A percentile compares a stretch with the other conserved stretches of the same genome.
phyloP scores from a whole-genome alignment of 2,888 invertebrate genomes.

The Unio delphinus region DNA sequence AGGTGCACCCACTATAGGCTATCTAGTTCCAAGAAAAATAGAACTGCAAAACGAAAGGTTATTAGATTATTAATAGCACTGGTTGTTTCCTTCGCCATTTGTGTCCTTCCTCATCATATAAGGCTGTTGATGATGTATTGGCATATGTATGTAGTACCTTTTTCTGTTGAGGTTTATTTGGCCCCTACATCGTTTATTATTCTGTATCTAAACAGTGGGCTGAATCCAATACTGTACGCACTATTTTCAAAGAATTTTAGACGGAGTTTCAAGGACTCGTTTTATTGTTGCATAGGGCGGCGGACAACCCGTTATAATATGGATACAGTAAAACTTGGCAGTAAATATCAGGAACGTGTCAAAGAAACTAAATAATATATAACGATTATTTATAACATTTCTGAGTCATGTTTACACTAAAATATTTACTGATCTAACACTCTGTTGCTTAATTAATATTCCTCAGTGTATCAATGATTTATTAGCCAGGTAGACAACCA shows the following conservation, averaged over 20 bases:
- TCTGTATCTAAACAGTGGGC: conserved; percentile 90
- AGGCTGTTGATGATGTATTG: conserved; percentile 85
- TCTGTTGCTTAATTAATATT: too few relatives aligned
- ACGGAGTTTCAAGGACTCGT: conserved; percentile 86
- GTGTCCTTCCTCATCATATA: conserved; percentile 90
- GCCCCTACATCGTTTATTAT: conserved; percentile 90
- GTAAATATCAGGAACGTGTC: too few relatives aligned
- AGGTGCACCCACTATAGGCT: too few relatives aligned
- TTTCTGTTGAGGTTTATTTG: conserved; percentile 73
- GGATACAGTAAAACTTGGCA: too few relatives aligned
- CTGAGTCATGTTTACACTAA: too few relatives aligned
- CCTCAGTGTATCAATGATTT: too few relatives aligned
- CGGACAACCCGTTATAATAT: too few relatives aligned
- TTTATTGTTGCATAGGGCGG: conserved; percentile 64
- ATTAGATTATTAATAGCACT: conserved; percentile 91
- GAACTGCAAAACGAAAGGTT: conserved; percentile 83
- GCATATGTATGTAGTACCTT: conserved; percentile 73
- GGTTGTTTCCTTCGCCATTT: conserved; percentile 89
- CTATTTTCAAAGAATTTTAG: conserved; percentile 87
- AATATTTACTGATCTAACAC: too few relatives aligned
- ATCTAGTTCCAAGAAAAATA: conserved; percentile 15
- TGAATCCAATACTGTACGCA: conserved; percentile 92
- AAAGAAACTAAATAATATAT: too few relatives aligned
- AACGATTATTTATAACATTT: too few relatives aligned
- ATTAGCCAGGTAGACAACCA: too few relatives aligned